phyloP scores from a whole-genome alignment of 2,888 invertebrate species.

The Strigamia maritima region DNA sequence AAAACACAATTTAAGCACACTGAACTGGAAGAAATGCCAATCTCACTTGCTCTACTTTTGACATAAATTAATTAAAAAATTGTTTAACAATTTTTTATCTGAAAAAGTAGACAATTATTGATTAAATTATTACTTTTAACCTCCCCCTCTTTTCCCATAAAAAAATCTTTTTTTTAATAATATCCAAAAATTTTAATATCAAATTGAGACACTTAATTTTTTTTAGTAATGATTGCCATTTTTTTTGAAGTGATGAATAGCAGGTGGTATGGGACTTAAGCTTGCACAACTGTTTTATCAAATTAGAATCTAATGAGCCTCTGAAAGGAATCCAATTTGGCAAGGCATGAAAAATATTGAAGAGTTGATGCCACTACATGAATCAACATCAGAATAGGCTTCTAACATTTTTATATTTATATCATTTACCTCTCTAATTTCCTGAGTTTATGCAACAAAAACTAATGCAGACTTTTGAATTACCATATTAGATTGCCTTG shows the following conservation, averaged over 20 bases:
- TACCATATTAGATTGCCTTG: background rate
- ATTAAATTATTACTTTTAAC: background rate
- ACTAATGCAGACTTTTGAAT: background rate
- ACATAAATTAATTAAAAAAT: background rate
- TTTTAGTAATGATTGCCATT: background rate
- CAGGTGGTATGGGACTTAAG: conserved; percentile 13
- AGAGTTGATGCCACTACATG: conserved; percentile 15
- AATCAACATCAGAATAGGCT: conserved; percentile 8
- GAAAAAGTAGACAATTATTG: background rate
- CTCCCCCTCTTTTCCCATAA: too few species aligned
- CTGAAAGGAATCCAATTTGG: conserved; percentile 20
- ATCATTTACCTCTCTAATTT: background rate
- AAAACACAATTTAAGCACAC: background rate
- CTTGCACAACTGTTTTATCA: conserved; percentile 15
- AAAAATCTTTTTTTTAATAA: too few species aligned
- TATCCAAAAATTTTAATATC: background rate
- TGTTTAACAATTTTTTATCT: background rate
- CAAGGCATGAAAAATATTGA: conserved; percentile 19
- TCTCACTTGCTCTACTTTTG: background rate
- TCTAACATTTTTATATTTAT: background rate
- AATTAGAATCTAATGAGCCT: conserved; percentile 18
- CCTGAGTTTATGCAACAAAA: background rate
- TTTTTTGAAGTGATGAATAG: background rate
- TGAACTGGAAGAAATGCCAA: conserved; percentile 5
- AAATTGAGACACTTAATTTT: background rate